Percentiles rank a stretch among this genome's conserved stretches.
Evolutionary conservation across 64 coral and sea anemone genomes (phyloP).

Genomic region (Montipora efflorescens): DNA sequence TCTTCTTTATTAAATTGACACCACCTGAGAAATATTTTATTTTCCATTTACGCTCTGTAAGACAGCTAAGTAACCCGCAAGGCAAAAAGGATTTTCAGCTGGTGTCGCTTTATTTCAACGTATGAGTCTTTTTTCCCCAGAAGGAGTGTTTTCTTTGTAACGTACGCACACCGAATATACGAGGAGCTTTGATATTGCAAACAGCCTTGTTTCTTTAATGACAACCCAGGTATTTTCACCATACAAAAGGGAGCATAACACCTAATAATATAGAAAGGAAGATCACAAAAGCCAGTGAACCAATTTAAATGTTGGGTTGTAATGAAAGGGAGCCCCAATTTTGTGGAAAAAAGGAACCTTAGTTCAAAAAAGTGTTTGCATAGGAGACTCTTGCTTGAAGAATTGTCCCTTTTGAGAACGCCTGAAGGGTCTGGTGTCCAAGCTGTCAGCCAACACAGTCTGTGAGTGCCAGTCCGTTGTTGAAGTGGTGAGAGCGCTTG

Average conservation of each 20-base stretch:
- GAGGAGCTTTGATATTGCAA: too few species aligned
- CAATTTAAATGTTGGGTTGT: too few species aligned
- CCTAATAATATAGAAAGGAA: too few species aligned
- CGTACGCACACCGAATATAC: too few species aligned
- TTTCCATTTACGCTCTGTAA: background rate
- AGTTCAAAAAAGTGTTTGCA: background rate
- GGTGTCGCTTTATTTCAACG: background rate
- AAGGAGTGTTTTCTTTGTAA: background rate
- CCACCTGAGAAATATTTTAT: background rate
- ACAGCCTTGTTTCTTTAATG: too few species aligned
- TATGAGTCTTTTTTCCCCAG: background rate
- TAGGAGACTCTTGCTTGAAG: background rate
- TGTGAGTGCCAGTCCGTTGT: too few species aligned
- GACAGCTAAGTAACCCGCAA: background rate
- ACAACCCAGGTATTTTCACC: too few species aligned
- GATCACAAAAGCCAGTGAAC: too few species aligned
- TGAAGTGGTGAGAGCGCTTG: too few species aligned
- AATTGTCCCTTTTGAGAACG: background rate
- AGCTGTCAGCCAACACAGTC: background rate
- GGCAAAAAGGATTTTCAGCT: background rate
- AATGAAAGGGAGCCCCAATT: too few species aligned
- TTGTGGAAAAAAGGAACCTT: background rate
- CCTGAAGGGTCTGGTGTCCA: background rate
- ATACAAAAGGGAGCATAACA: too few species aligned
- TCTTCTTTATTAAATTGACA: background rate